Base-by-base conservation (phyloP, 1,140 invertebrate genomes). In the Sycobia sp. region DNA sequence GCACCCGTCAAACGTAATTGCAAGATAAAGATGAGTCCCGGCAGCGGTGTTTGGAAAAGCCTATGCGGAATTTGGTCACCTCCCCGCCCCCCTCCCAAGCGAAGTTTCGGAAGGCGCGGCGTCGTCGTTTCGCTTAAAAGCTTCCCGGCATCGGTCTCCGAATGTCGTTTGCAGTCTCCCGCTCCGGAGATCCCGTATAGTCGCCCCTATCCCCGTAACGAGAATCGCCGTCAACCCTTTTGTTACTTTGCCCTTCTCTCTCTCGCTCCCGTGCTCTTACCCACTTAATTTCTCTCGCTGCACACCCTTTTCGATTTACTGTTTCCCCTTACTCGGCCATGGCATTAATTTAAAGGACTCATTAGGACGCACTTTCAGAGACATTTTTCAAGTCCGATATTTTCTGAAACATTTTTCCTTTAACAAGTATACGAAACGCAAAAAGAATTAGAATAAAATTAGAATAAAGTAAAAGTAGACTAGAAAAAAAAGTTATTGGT, bases 41-140 rank as follows among this genome's bases (percentile, higher is more conserved):
- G n/a, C n/a, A n/a, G n/a, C n/a, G n/a, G n/a, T n/a, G n/a, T n/a
- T 46, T 67, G 25, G 59, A 62, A 61, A 62, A 69, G 18, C 47
- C 62, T 59, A n/a, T 67, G 60, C 57, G 54, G 41, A 62, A 65
- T 71, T 66, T 63, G 67, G 69, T n/a, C 66, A 68, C 66, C 8
- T 41, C 18, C n/a, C n/a, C n/a, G n/a, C n/a, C n/a, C n/a, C n/a
- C n/a, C n/a, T n/a, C n/a, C n/a, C n/a, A n/a, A n/a, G n/a, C n/a
- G n/a, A n/a, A 32, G 49, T 18, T 22, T 73, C 69, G 65, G n/a
- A n/a, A n/a, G n/a, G n/a, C n/a, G n/a, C n/a, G n/a, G n/a, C 51
- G 74, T 71, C 73, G 75, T 74, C 75, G 75, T 73, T 76, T 75
- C 74, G 70, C 69, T 74, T 76, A 76, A 76, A 76, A 76, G 73